Percentiles rank a stretch among this genome's conserved stretches.
Evolutionary conservation across 2,888 invertebrate genomes (phyloP).

Genomic region (Nomada flava): DNA sequence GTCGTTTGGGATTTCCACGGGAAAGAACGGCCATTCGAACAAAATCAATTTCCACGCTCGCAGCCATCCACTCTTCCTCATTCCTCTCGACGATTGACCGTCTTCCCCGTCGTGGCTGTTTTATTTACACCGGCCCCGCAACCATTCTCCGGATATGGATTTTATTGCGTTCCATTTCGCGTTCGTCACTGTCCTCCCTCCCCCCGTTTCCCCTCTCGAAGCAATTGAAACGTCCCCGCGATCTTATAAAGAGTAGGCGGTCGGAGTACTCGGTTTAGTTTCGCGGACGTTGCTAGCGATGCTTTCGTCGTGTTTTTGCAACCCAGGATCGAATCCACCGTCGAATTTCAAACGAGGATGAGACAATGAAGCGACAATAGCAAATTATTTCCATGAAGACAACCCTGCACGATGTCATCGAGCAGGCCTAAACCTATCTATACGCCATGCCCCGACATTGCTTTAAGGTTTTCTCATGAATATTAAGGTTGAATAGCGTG

Average conservation of each 20-base stretch:
- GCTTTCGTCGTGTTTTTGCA: neutral
- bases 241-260: neutral
- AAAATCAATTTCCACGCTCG: constrained; percentile 33
- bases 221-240: neutral
- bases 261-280: too few relatives aligned
- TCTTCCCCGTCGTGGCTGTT: neutral
- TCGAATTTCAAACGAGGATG: neutral
- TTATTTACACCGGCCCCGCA: neutral
- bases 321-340: neutral
- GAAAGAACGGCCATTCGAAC: neutral
- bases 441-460: neutral
- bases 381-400: too few relatives aligned
- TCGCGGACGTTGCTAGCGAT: neutral
- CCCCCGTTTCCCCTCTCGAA: neutral
- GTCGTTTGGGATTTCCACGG: neutral
- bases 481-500: constrained; percentile 8
- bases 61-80: constrained; percentile 6
- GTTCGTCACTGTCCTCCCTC: too few relatives aligned
- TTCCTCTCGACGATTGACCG: constrained; percentile 2
- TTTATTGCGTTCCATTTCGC: constrained; percentile 18
- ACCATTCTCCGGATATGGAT: constrained; percentile 10
- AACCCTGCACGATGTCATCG: neutral
- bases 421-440: neutral
- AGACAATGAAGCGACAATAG: too few relatives aligned
- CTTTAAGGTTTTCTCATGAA: constrained; percentile 12